phyloP scores from a whole-genome alignment of 2,113 vertebrate species.

The Zosterops japonicus region DNA sequence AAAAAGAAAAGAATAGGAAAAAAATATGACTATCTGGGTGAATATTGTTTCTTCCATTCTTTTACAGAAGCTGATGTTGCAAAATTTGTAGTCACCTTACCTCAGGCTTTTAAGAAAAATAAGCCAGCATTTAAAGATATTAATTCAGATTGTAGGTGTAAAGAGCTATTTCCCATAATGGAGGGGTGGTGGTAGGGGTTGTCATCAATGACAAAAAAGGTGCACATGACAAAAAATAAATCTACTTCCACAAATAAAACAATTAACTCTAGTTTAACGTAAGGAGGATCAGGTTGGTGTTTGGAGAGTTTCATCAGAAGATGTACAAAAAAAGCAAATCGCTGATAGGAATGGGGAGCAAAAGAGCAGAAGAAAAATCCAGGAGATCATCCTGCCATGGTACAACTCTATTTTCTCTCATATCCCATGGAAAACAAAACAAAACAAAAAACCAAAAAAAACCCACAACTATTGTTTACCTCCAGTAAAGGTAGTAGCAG shows the following conservation, averaged over 20 bases:
- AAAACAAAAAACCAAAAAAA: background rate
- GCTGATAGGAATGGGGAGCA: rapidly evolving
- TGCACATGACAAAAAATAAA: background rate
- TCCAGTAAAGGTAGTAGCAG: background rate
- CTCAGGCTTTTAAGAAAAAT: background rate
- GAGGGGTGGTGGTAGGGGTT: rapidly evolving
- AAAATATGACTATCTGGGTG: background rate
- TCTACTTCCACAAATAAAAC: background rate
- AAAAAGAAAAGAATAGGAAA: background rate
- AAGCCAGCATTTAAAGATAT: background rate
- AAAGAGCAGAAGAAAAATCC: background rate
- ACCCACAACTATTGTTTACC: background rate
- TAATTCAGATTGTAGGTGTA: rapidly evolving
- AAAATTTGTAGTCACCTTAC: background rate
- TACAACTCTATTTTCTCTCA: background rate
- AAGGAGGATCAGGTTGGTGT: background rate
- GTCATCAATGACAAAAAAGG: background rate
- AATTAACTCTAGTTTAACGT: background rate
- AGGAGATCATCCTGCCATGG: background rate
- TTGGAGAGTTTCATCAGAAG: background rate
- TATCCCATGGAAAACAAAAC: background rate
- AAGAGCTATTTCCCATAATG: rapidly evolving
- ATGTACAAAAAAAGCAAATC: background rate
- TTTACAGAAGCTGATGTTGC: background rate
- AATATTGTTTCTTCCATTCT: background rate